Evolutionary conservation across 1,140 invertebrate species (phyloP).

Genomic region (Eriocheir sinensis): DNA sequence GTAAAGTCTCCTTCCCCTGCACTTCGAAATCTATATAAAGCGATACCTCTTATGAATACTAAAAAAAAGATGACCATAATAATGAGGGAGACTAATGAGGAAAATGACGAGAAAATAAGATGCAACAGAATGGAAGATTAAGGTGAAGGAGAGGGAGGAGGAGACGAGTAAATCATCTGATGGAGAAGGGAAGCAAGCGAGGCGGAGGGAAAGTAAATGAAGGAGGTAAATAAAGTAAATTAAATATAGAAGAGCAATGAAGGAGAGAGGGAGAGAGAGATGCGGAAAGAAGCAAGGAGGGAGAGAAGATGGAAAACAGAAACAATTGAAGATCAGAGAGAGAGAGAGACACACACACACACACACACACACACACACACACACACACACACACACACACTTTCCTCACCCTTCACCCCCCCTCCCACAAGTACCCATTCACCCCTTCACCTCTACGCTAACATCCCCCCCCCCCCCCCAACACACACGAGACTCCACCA

Average conservation of each 20-base stretch:
- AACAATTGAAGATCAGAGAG: no score
- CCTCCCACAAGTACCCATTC: background rate
- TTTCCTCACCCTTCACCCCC: background rate
- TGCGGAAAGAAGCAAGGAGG: background rate
- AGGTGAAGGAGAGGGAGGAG: background rate
- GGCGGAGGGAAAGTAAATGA: background rate
- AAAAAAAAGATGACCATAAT: background rate
- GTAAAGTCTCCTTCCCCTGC: background rate
- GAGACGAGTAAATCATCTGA: background rate
- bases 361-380: constrained; percentile 31
- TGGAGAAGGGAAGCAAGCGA: background rate
- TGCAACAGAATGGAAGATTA: background rate
- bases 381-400: constrained; percentile 31
- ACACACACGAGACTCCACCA: background rate
- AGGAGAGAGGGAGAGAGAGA: background rate
- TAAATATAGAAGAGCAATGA: background rate
- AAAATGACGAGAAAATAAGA: background rate
- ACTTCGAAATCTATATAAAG: background rate
- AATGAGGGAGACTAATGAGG: background rate
- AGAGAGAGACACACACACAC: constrained; percentile 31
- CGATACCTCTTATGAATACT: background rate
- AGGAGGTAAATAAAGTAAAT: background rate
- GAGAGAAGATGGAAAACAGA: no score
- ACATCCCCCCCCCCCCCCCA: background rate
- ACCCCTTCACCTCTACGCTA: background rate